Base-by-base conservation (phyloP, 2,888 invertebrate species). In the Leucoma salicis region DNA sequence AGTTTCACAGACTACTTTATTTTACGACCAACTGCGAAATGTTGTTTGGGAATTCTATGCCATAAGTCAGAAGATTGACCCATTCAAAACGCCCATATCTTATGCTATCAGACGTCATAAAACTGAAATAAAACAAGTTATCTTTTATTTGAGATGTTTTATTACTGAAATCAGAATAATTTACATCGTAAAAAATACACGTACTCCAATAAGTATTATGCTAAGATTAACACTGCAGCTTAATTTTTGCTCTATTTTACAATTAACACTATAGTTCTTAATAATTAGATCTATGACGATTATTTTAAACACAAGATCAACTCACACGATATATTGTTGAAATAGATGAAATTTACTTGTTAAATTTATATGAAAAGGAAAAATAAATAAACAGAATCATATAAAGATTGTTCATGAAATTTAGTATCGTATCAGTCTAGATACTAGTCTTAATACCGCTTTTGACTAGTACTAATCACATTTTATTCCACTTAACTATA, bases 171-270 rank as follows among this genome's bases (percentile, higher is more conserved):
- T 88, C 82, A 87, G 86, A 88, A 86, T 87, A 87, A 85, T 87
- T 89, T 89, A 90, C 87, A 88, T 83, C 85, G 90, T 90, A 90
- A 89, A 90, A 90, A 90, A 90, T 90, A 90, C 90, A 84, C 83
- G 74, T 78, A 85, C 77, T 83, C 72, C 80, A 70, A 74, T 78
- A 76, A 64, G 74, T 57, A 54, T 63, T 59, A 84, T 66, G 51
- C 82, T 86, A 88, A 74, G 75, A 77, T 85, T 82, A 83, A 83
- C 81, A 83, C 73, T 75, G 74, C 67, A 76, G 76, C 70, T 70
- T 73, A 37, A 32, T 27, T 27, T 29, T 72, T 72, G 74, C 76
- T 78, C 74, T 79, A 82, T 78, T 70, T 80, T 78, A 84, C 77
- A 78, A 50, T 72, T 66, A 48, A 46, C 67, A 66, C 63, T 63